These are phyloP conservation scores for Arizona elegans DNA, from an alignment of 2,113 vertebrate species.

Conservation along the genomic window DNA sequence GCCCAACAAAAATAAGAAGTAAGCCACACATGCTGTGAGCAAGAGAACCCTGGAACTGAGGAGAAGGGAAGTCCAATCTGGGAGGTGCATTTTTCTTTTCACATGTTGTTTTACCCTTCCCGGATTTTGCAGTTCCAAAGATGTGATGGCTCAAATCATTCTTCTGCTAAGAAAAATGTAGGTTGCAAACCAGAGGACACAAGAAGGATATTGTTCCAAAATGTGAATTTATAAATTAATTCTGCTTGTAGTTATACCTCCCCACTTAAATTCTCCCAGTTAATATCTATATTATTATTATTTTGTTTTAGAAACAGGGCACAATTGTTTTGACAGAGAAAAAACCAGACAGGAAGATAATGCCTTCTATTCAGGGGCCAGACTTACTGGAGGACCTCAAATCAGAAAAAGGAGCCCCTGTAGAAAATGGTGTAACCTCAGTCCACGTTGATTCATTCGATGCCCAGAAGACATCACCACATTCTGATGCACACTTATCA, in stretches of 20 bases:
- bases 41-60: constrained; percentile 9
- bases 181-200: constrained; percentile 30
- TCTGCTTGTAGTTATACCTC: constrained; percentile 67
- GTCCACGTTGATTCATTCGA: constrained; percentile 57
- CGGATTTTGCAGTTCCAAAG: constrained; percentile 33
- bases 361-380: constrained; percentile 56
- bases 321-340: constrained; percentile 72
- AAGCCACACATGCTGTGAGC: constrained; percentile 38
- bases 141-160: constrained; percentile 51
- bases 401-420: constrained; percentile 67
- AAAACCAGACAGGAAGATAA: constrained; percentile 64
- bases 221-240: constrained; percentile 67
- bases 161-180: constrained; percentile 44
- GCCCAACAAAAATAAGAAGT: constrained; percentile 39
- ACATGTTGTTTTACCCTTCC: constrained; percentile 42
- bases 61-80: neutral
- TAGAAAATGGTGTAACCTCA: constrained; percentile 70
- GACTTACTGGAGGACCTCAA: constrained; percentile 44
- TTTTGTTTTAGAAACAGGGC: constrained; percentile 67
- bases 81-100: constrained; percentile 20
- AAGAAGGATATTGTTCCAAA: constrained; percentile 52
- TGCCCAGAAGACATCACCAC: constrained; percentile 67
- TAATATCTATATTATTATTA: constrained; percentile 73
- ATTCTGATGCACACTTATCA: constrained; percentile 69
- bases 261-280: constrained; percentile 54